Percentiles rank a stretch among this genome's conserved stretches.
Evolutionary conservation across 2,888 invertebrate species (phyloP).

Genomic region (Carpatolechia fugitivella): DNA sequence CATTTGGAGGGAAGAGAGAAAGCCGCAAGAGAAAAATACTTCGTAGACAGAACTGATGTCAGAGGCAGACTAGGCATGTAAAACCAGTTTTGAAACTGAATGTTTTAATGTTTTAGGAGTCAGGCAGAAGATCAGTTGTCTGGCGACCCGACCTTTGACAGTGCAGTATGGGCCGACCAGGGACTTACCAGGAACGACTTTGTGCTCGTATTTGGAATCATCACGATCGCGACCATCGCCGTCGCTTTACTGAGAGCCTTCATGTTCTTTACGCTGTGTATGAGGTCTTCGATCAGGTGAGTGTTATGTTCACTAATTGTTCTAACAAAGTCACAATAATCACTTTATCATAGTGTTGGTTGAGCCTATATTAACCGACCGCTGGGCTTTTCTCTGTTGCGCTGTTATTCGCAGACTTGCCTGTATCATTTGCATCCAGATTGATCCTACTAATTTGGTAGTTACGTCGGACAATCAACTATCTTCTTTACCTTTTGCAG

Average conservation of each 20-base stretch:
- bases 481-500: no score
- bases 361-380: no score
- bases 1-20: no score
- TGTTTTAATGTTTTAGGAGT: conserved; percentile 49
- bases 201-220: conserved; percentile 75
- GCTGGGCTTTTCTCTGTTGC: no score
- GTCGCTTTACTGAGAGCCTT: conserved; percentile 82
- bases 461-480: no score
- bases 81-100: no score
- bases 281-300: conserved; percentile 81
- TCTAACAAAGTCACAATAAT: no score
- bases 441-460: no score
- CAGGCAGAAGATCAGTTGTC: conserved; percentile 61
- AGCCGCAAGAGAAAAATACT: neutral
- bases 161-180: conserved; percentile 55
- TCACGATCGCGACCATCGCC: conserved; percentile 77
- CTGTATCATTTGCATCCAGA: no score
- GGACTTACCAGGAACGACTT: conserved; percentile 53
- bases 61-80: no score
- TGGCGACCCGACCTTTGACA: conserved; percentile 61
- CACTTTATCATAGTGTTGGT: no score
- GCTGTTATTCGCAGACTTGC: no score
- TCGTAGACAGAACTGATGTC: neutral
- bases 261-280: conserved; percentile 82
- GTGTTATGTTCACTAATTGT: neutral